phyloP scores from a whole-genome alignment of 2,113 vertebrate genomes.

The Austrofundulus limnaeus region DNA sequence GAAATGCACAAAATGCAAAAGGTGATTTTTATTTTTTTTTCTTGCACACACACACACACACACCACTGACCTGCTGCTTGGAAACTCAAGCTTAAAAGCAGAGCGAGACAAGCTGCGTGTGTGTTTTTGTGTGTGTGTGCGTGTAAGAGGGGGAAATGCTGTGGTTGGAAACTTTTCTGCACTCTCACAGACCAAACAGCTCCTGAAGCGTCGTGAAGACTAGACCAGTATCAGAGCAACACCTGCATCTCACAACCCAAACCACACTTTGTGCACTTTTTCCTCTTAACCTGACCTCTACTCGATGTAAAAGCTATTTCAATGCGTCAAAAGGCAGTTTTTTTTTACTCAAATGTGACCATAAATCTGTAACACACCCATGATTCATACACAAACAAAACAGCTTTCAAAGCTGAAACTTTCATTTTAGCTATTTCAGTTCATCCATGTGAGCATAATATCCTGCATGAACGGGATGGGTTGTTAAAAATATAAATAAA shows the following conservation, averaged over 20 bases:
- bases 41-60: conserved; percentile 1
- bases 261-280: neutral
- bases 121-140: neutral
- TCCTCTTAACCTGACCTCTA: neutral
- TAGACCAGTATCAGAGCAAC: neutral
- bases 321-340: neutral
- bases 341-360: neutral
- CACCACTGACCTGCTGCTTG: conserved; percentile 23
- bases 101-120: neutral
- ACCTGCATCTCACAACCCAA: conserved; percentile 26
- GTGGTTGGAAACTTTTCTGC: conserved; percentile 75
- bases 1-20: neutral
- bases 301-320: neutral
- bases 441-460: too few species aligned
- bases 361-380: neutral
- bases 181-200: conserved; percentile 53
- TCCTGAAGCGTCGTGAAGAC: neutral
- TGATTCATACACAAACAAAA: neutral
- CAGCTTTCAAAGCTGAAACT: neutral
- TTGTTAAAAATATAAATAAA: neutral
- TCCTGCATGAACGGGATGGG: neutral
- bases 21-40: neutral
- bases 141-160: neutral
- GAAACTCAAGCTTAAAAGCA: conserved; percentile 5
- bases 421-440: too few species aligned